Percentiles rank a stretch among this genome's conserved stretches.
phyloP scores from a whole-genome alignment of 2,797 vertebrate genomes.

The Columba guinea region DNA sequence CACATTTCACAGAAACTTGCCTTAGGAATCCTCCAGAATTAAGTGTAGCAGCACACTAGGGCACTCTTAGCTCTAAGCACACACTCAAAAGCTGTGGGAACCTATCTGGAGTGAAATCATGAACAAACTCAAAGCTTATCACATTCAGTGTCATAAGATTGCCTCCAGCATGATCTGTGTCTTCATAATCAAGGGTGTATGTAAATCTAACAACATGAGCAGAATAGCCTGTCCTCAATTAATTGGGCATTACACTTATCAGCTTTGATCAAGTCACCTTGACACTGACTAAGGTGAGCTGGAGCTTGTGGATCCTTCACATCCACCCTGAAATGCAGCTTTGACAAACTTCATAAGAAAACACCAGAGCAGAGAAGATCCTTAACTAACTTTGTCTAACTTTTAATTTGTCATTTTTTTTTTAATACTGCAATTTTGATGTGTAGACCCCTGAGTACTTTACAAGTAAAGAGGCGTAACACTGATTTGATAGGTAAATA shows the following conservation, averaged over 20 bases:
- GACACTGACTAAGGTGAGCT: neutral
- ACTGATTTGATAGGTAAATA: neutral
- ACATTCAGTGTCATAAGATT: neutral
- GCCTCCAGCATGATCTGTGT: neutral
- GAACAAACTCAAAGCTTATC: neutral
- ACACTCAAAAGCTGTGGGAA: fast-evolving
- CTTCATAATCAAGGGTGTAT: neutral
- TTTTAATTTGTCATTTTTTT: neutral
- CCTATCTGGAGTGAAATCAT: neutral
- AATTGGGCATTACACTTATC: neutral
- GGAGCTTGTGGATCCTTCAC: neutral
- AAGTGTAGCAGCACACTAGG: neutral
- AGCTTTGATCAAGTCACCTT: neutral
- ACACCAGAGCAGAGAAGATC: neutral
- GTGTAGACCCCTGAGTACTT: neutral
- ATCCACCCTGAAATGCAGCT: neutral
- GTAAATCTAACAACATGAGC: neutral
- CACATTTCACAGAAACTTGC: neutral
- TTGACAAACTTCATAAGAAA: neutral
- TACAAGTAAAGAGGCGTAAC: neutral
- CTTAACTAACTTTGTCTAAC: neutral
- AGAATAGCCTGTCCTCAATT: neutral
- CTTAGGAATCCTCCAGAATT: neutral
- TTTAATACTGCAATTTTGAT: neutral
- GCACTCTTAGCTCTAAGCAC: neutral